Evolutionary conservation across 2,888 invertebrate species (phyloP).

Genomic region (Aphrophora alni): DNA sequence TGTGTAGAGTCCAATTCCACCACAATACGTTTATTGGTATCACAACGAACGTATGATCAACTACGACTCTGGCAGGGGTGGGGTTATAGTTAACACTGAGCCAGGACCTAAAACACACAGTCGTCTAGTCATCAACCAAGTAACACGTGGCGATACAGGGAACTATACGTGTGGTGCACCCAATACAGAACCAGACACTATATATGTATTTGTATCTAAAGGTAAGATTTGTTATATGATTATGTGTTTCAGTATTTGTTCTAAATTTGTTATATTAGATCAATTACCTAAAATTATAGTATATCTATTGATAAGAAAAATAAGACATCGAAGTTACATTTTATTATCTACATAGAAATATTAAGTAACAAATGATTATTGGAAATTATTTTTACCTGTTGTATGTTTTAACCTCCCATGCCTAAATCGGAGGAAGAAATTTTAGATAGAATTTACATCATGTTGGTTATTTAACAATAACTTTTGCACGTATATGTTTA

Average conservation of each 20-base stretch:
- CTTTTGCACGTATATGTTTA: too few species aligned
- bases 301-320: too few species aligned
- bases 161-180: constrained; percentile 56
- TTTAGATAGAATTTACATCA: too few species aligned
- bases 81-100: constrained; percentile 56
- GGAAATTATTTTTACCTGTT: too few species aligned
- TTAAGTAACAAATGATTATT: too few species aligned
- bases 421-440: too few species aligned
- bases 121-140: constrained; percentile 56
- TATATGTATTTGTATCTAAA: constrained; percentile 56
- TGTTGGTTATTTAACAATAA: too few species aligned
- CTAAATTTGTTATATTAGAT: too few species aligned
- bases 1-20: constrained; percentile 58
- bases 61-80: constrained; percentile 57
- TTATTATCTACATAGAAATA: too few species aligned
- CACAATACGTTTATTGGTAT: constrained; percentile 60
- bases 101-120: constrained; percentile 57
- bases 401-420: too few species aligned
- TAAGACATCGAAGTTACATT: too few species aligned
- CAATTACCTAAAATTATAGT: too few species aligned
- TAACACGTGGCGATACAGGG: constrained; percentile 56
- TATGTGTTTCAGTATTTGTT: background rate
- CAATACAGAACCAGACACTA: constrained; percentile 56
- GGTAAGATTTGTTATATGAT: constrained; percentile 48
- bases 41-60: constrained; percentile 60